Conservation (phyloP, 2,113 vertebrate species). For the Sterrhoptilus dennistouni region DNA sequence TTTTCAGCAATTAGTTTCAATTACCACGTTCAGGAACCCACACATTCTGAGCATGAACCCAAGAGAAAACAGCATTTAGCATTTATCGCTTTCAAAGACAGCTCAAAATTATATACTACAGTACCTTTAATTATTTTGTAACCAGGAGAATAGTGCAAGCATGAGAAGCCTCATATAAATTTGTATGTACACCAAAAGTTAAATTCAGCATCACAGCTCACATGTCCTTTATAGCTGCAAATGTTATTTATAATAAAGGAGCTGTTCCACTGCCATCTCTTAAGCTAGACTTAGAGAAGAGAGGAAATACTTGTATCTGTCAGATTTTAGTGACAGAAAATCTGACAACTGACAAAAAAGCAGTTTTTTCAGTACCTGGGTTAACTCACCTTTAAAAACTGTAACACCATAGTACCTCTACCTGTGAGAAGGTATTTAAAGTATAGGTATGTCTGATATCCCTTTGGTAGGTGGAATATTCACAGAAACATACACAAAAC, state of each 20-base stretch:
- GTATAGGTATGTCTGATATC: neutral
- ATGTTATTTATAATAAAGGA: neutral
- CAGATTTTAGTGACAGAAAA: neutral
- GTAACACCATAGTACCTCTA: neutral
- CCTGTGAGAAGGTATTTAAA: neutral
- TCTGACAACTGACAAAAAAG: neutral
- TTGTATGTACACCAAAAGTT: neutral
- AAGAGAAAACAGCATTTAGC: neutral
- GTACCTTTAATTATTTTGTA: neutral
- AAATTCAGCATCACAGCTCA: neutral
- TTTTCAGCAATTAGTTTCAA: neutral
- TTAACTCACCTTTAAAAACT: neutral
- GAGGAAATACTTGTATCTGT: neutral
- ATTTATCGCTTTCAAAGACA: neutral
- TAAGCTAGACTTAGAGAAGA: neutral
- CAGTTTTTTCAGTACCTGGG: neutral
- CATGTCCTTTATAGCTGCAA: accelerated
- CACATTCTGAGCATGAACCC: neutral
- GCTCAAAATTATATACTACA: neutral
- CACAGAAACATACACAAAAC: neutral
- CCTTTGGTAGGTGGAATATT: neutral
- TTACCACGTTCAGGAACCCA: neutral
- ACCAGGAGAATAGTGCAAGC: neutral
- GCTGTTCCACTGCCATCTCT: neutral
- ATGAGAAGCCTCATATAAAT: neutral